Evolutionary conservation across 2,888 invertebrate species (phyloP), one percentile per base, ranked within the genome.

Genomic region (Cheilosia vulpina): DNA sequence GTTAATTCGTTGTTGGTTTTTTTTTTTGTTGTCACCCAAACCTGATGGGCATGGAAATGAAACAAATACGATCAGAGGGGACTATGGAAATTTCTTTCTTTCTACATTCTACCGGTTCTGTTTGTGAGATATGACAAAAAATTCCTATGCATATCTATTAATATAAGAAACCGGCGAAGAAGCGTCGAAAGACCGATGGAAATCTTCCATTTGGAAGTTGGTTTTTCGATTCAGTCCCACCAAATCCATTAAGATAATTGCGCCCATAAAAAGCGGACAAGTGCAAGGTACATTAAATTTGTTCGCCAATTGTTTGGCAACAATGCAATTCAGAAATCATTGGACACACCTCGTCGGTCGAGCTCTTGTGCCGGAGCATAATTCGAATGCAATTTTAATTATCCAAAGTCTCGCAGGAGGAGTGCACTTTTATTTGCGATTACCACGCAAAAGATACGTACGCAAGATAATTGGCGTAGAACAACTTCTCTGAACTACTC

Each of bases 371-470:
- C 63, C 24, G 24, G 0, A 50, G 66, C 15, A 58, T 47, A 68
- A 69, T 68, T 66, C 50, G 55, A 68, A 73, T 73, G 68, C 45
- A 78, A 58, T 83, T 78, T 78, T 83, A 78, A 83, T 83, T 83
- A 78, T 50, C 47, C 27, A 24, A 31, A 73, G 34, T 68, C 80
- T 31, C 53, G 13, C 31, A 41, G 58, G 57, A 52, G 60, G 21
- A 21, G 38, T 60, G 78, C 68, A 62, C 50, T 50, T 50, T 62
- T 72, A 57, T 55, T 50, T 50, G 17, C 53, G 13, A 66, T 65
- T 72, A 24, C 43, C 66, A 60, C 55, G 19, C 62, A 63, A n/a
- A 73, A 75, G 62, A 71, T 57, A 41, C 38, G 60, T n/a, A 43
- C 38, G 17, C 45, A 17, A 43, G 50, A 58, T 24, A 31, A 5